phyloP scores from a whole-genome alignment of 2,888 invertebrate species.

The Odiellus spinosus region DNA sequence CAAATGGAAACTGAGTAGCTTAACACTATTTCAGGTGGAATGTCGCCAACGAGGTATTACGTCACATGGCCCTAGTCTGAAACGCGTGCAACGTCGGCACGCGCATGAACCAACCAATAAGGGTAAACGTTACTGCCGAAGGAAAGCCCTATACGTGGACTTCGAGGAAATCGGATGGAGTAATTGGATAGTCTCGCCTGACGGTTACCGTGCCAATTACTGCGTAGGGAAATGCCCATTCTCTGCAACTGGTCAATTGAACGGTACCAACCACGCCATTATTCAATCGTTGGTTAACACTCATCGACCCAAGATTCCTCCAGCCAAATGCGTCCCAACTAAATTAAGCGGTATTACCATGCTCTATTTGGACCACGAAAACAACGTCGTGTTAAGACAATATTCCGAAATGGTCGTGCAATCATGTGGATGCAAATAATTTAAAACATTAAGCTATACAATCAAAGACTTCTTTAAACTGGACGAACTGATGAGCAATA shows the following conservation, averaged over 20 bases:
- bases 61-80: too few species aligned
- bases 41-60: too few species aligned
- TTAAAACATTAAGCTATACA: too few species aligned
- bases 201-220: slow-evolving; percentile 71
- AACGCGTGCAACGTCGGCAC: too few species aligned
- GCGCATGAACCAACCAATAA: too few species aligned
- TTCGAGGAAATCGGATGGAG: slow-evolving; percentile 75
- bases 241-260: neutral
- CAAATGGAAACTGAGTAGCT: too few species aligned
- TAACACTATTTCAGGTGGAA: too few species aligned
- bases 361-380: neutral
- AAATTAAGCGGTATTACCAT: neutral
- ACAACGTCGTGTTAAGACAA: neutral
- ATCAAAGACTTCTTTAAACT: too few species aligned
- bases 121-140: slow-evolving; percentile 7
- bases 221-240: slow-evolving; percentile 60
- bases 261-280: neutral
- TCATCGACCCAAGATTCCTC: neutral
- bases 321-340: neutral
- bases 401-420: neutral
- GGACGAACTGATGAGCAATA: too few species aligned
- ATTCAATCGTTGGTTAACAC: neutral
- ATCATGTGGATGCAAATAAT: neutral
- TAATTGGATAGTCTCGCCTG: slow-evolving; percentile 68
- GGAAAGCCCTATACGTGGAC: slow-evolving; percentile 54